A percentile compares a stretch with the other conserved stretches of the same genome.
Conservation (phyloP, 2,113 vertebrate species). For the Pygoscelis adeliae region DNA sequence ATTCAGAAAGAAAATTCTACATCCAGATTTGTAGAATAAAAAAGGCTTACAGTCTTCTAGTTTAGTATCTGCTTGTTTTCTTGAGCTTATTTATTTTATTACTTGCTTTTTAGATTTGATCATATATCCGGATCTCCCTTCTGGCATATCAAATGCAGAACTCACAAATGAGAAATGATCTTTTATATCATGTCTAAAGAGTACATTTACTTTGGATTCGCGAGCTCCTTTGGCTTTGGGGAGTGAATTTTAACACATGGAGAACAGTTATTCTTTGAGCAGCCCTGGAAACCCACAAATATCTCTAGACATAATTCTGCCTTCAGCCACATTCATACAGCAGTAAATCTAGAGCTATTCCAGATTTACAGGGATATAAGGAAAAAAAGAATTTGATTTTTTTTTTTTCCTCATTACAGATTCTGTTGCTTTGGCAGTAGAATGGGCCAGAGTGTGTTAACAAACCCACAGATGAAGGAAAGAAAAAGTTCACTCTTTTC, state of each 20-base stretch:
- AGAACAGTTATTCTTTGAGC: not conserved
- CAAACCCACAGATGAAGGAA: not conserved
- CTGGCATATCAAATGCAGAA: not conserved
- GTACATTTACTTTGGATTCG: not conserved
- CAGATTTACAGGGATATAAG: not conserved
- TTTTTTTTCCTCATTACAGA: not conserved
- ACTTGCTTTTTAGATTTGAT: not conserved
- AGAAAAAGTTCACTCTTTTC: not conserved
- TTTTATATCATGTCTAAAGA: not conserved
- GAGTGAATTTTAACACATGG: not conserved
- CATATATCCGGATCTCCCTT: not conserved
- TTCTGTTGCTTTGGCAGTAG: not conserved
- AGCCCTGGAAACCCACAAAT: not conserved
- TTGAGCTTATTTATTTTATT: not conserved
- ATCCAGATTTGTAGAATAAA: not conserved
- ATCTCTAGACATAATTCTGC: conserved; percentile 19
- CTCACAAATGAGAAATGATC: not conserved
- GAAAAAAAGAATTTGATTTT: not conserved
- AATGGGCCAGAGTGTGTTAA: not conserved
- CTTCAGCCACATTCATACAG: not conserved
- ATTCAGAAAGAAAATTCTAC: not conserved
- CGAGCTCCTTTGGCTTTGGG: not conserved
- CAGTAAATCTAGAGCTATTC: conserved; percentile 10
- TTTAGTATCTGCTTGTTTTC: not conserved
- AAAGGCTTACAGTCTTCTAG: not conserved